Base-by-base conservation (phyloP, 2,113 vertebrate species). In the Xiphophorus couchianus region DNA sequence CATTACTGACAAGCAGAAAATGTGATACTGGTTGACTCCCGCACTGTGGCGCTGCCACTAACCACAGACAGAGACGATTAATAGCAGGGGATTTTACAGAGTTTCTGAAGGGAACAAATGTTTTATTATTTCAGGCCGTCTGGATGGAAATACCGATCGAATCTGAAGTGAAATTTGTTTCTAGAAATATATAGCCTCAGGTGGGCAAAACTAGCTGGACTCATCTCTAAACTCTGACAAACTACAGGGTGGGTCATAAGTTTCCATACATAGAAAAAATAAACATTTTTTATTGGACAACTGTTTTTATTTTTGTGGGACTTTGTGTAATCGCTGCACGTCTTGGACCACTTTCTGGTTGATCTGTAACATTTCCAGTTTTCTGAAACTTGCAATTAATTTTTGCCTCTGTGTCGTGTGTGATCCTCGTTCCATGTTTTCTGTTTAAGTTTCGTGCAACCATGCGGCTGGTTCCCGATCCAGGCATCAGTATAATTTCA, bases 21-120 rank as follows among this genome's bases (percentile, higher is more conserved):
- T 62, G 44, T 29, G n/a, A 84, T 77, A 80, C 65, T 72, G 14
- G 30, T 28, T 66, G 7, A 22, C 48, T 76, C 44, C 42, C 62
- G 66, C 62, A 31, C 67, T 74, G 66, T 73, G 51, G n/a, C 10
- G 10, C 10, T 7, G 25, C 69, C 64, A 85, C 84, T 27, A 28
- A 84, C 78, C 62, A 70, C 19, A n/a, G 62, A 66, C 58, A 54
- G 64, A 58, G 73, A 80, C 74, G 70, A 86, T 84, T 60, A 84
- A 83, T 70, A 78, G 44, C 30, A n/a, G 48, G 48, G 67, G 19
- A 42, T 65, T 63, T 67, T 73, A 15, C 62, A 27, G 63, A 63
- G 28, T 72, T 71, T 64, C 11, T 4, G 29, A 39, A 1, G 51
- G 72, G 48, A 65, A 11, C 14, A 35, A 19, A 37, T 63, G 28